Conservation (phyloP, 1,140 invertebrate species). For the Linepithema humile region DNA sequence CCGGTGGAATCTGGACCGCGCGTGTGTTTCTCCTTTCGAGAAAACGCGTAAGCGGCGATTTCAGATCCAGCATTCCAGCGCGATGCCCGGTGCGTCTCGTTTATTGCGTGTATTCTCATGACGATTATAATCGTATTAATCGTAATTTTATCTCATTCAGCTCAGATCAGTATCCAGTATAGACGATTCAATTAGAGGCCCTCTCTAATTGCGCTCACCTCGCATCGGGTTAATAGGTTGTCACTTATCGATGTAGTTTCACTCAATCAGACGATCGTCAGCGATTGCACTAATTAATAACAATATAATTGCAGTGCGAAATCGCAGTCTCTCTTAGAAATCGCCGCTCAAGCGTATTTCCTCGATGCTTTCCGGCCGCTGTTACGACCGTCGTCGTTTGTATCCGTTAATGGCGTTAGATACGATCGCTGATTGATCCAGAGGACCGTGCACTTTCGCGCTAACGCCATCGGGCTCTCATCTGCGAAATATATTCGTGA, state of each 20-base stretch:
- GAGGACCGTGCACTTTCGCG: neutral
- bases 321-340: neutral
- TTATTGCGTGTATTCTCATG: neutral
- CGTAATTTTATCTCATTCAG: too few species aligned
- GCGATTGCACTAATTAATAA: constrained; percentile 60
- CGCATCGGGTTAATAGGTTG: constrained; percentile 41
- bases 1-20: neutral
- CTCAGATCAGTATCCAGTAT: constrained; percentile 29
- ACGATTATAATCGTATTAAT: neutral
- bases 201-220: constrained; percentile 64
- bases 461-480: constrained; percentile 28
- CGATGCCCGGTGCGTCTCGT: neutral
- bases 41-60: constrained; percentile 11
- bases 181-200: constrained; percentile 58
- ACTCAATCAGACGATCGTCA: constrained; percentile 31
- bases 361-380: neutral
- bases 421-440: constrained; percentile 46
- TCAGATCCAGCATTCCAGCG: constrained; percentile 25
- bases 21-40: constrained; percentile 13
- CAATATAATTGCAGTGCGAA: neutral
- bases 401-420: constrained; percentile 31
- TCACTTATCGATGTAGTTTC: constrained; percentile 33
- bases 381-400: constrained; percentile 30
- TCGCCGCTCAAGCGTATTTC: neutral
- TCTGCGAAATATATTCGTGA: constrained; percentile 34